Evolutionary conservation across 2,888 invertebrate species (phyloP).

Genomic region (Adelognathus sp.): DNA sequence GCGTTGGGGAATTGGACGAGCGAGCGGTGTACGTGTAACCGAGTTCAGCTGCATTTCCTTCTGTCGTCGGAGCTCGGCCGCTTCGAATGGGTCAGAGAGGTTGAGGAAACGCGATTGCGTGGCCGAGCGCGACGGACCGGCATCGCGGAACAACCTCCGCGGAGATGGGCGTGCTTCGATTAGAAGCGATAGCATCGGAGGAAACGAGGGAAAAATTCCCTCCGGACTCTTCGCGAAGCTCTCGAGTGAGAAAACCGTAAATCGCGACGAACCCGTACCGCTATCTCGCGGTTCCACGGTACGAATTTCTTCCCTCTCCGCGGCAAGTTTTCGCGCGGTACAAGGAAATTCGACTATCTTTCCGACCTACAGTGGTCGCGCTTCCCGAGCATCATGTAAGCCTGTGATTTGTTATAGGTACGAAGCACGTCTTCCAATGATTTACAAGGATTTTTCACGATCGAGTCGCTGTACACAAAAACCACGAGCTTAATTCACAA

Average conservation of each 20-base stretch:
- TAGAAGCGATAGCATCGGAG: conserved; percentile 5
- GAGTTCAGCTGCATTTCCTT: conserved; percentile 11
- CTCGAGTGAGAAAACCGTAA: conserved; percentile 5
- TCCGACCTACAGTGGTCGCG: not conserved
- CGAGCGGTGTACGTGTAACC: not conserved
- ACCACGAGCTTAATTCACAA: too few species aligned
- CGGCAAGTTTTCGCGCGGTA: not conserved
- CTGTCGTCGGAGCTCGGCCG: not conserved
- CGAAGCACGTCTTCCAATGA: not conserved
- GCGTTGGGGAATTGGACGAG: conserved; percentile 29
- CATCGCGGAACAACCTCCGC: not conserved
- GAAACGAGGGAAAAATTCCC: conserved; percentile 5
- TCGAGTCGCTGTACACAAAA: too few species aligned
- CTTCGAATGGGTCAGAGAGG: not conserved
- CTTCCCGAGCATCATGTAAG: not conserved
- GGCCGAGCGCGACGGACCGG: not conserved
- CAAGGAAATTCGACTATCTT: not conserved
- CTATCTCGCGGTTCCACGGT: conserved; percentile 16
- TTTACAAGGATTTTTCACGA: not conserved
- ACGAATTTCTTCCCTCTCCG: not conserved
- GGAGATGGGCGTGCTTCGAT: conserved; percentile 24
- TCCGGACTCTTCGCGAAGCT: not conserved
- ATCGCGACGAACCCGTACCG: not conserved
- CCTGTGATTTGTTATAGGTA: not conserved
- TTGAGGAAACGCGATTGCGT: not conserved